Conservation (phyloP, 2,797 vertebrate genomes). For the Liasis olivaceus region DNA sequence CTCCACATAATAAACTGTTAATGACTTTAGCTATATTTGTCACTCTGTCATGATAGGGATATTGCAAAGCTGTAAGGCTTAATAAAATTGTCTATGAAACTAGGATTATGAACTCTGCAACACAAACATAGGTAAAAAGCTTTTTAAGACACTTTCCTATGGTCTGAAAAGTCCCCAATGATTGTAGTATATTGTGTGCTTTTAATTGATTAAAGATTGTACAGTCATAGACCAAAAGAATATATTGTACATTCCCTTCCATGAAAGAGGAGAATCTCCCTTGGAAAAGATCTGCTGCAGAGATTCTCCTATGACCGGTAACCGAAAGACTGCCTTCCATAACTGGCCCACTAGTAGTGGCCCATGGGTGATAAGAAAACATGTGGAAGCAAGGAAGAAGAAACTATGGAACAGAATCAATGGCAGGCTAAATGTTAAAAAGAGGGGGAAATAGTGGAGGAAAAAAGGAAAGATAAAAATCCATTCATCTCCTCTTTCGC, state of each 20-base stretch:
- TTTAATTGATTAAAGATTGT: neutral
- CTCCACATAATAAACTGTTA: neutral
- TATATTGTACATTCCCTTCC: neutral
- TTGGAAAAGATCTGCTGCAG: neutral
- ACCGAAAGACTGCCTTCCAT: neutral
- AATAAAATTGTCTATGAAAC: slow-evolving; percentile 2
- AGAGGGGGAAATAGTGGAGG: neutral
- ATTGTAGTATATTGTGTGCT: neutral
- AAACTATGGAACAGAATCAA: neutral
- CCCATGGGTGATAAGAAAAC: neutral
- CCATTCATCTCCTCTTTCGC: neutral
- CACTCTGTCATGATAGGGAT: neutral
- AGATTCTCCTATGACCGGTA: neutral
- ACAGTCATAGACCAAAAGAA: neutral
- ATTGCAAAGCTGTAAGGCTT: neutral
- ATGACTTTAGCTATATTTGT: slow-evolving; percentile 10
- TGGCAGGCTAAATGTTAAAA: neutral
- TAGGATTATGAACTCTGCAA: neutral
- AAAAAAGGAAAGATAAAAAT: neutral
- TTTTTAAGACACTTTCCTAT: neutral
- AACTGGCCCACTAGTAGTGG: neutral
- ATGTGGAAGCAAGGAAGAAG: neutral
- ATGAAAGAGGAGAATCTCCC: neutral
- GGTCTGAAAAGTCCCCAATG: neutral
- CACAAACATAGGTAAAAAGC: neutral